A percentile compares a stretch with the other conserved stretches of the same genome.
phyloP scores from a whole-genome alignment of 1,140 invertebrate genomes.

The Cephus cinctus region DNA sequence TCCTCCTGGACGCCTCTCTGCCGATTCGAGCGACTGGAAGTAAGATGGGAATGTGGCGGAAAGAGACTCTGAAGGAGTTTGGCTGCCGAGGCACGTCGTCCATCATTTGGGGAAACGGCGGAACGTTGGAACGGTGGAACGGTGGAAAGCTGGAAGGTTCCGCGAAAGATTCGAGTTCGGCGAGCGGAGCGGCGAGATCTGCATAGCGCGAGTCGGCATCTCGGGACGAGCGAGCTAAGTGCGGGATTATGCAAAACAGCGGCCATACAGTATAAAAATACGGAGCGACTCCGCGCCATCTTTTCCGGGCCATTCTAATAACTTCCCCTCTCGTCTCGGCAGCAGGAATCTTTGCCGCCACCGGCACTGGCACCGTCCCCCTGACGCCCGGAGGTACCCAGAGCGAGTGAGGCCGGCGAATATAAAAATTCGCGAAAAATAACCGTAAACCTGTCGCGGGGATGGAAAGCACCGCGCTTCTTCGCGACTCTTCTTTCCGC shows the following conservation, averaged over 20 bases:
- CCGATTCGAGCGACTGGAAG: not conserved
- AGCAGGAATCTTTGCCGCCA: slow-evolving; percentile 16
- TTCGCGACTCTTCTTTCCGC: no score
- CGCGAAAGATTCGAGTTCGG: not conserved
- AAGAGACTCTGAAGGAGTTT: not conserved
- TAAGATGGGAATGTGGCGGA: not conserved
- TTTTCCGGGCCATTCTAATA: slow-evolving; percentile 60
- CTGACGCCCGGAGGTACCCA: no score
- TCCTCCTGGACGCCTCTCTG: not conserved
- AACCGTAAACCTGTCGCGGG: slow-evolving; percentile 28
- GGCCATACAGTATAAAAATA: slow-evolving; percentile 60
- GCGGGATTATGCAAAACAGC: slow-evolving; percentile 58
- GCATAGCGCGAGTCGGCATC: slow-evolving; percentile 49
- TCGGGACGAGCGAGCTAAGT: slow-evolving; percentile 56
- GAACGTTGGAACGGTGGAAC: not conserved
- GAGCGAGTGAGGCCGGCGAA: not conserved
- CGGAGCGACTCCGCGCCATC: slow-evolving; percentile 58
- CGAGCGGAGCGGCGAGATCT: slow-evolving; percentile 33
- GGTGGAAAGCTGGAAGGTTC: not conserved
- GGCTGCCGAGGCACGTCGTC: not conserved
- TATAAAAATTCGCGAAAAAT: slow-evolving; percentile 31
- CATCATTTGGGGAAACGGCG: not conserved
- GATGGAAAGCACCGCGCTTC: not conserved
- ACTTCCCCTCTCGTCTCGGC: slow-evolving; percentile 46
- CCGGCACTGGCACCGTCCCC: slow-evolving; percentile 13